Evolutionary conservation across 2,797 vertebrate genomes (phyloP), one percentile per base, ranked within the genome.

Genomic region (Lophotriccus pileatus): DNA sequence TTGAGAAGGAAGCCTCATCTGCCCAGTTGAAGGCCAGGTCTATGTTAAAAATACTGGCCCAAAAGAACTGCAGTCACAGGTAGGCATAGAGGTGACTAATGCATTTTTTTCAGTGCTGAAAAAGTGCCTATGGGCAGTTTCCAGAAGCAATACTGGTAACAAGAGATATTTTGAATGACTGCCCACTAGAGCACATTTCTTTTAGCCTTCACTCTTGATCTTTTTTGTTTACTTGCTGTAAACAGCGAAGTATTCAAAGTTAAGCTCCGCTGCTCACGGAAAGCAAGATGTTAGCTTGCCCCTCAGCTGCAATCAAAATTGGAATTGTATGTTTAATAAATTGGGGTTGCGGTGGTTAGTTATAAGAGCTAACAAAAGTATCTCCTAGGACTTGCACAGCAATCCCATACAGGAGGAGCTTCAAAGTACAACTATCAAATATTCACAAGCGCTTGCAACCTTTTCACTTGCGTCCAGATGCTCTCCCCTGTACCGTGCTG

Each of bases 381-480:
- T 67, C 91, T 91, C 85, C 79, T 66, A 88, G 89, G 93, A 96
- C 86, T 94, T 97, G 70, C 87, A 79, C 47, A 82, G 80, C 76
- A 86, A 73, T 66, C 63, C 63, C 84, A 14, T 92, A 69, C 55
- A 94, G 72, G 64, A 80, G 82, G 64, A 90, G 23, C 70, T 94
- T 91, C 85, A 87, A 91, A 94, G 50, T 79, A 81, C 47, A 49
- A 19, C 41, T 52, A 88, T 92, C 79, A 91, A 90, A 95, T 94
- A 95, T 95, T 96, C 91, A 96, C 75, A 87, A 91, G 50, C 86
- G 73, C 39, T 95, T 94, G 63, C 88, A 97, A 93, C 92, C 94
- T 91, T 66, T 91, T 79, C 94, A 89, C 85, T 95, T 88, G 53
- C 0, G 4, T 90, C 94, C 94, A 95, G 93, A 95, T 95, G 90